Evolutionary conservation across 2,113 vertebrate genomes (phyloP).

Genomic region (Egretta garzetta): DNA sequence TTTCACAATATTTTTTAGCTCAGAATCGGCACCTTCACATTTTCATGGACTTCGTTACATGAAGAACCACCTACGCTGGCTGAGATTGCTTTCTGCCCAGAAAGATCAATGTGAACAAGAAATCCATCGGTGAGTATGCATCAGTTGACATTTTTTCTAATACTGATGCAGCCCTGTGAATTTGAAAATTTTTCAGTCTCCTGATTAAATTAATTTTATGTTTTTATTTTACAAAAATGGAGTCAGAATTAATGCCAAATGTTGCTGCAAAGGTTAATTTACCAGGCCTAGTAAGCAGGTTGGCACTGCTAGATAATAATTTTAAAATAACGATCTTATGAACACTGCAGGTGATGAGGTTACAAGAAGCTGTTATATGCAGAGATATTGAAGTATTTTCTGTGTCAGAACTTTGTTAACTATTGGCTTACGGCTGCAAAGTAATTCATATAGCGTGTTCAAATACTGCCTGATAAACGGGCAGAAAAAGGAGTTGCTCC

Average conservation of each 20-base stretch:
- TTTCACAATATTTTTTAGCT: neutral
- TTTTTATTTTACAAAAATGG: neutral
- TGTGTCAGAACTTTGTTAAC: neutral
- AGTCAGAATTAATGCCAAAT: neutral
- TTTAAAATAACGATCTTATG: neutral
- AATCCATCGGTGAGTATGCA: neutral
- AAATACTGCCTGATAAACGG: neutral
- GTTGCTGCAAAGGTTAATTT: neutral
- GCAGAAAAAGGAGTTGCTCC: neutral
- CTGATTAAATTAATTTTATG: neutral
- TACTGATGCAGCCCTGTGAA: neutral
- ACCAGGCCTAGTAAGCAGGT: neutral
- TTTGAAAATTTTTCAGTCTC: neutral
- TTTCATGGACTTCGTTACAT: neutral
- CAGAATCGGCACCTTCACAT: neutral
- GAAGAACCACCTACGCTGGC: neutral
- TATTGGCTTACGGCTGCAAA: neutral
- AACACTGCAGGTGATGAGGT: neutral
- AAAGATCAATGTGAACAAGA: neutral
- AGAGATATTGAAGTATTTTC: neutral
- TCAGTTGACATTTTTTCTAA: neutral
- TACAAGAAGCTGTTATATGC: neutral
- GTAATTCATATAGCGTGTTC: neutral
- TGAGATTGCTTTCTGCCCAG: neutral
- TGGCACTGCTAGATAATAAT: neutral